phyloP scores from a whole-genome alignment of 2,113 vertebrate species.

The Scatophagus argus region DNA sequence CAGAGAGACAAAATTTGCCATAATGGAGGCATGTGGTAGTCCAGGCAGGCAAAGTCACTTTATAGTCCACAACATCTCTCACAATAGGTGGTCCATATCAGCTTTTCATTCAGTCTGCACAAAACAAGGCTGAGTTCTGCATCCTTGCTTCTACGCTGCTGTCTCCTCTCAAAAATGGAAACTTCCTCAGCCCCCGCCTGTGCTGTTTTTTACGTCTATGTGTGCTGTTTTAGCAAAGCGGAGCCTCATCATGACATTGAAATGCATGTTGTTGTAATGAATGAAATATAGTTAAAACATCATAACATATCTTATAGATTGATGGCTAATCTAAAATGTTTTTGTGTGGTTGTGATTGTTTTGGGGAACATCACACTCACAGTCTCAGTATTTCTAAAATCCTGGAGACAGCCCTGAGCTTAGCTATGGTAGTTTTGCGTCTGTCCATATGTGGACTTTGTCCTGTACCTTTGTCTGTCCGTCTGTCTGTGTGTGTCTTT shows the following conservation, averaged over 20 bases:
- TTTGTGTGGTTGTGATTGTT: neutral
- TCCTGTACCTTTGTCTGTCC: constrained; percentile 17
- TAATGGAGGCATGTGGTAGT: neutral
- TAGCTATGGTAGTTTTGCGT: neutral
- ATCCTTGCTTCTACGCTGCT: neutral
- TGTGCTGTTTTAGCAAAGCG: no score
- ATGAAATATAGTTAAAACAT: neutral
- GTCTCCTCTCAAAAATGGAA: neutral
- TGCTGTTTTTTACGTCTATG: no score
- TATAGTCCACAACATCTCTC: neutral
- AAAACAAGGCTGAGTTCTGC: constrained; percentile 1
- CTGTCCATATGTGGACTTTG: neutral
- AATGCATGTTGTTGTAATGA: neutral
- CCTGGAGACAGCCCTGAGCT: neutral
- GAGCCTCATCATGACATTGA: neutral
- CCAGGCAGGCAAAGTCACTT: neutral
- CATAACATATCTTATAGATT: no score
- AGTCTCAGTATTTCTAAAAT: neutral
- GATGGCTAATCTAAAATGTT: neutral
- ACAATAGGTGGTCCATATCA: neutral
- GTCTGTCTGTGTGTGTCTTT: constrained; percentile 28
- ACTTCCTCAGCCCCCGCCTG: neutral
- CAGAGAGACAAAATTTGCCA: neutral
- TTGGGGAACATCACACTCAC: neutral
- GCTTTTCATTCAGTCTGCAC: constrained; percentile 16